A percentile compares a stretch with the other conserved stretches of the same genome.
These are phyloP conservation scores for Ispidina picta DNA, from an alignment of 2,797 vertebrate species.

Conservation along the genomic window DNA sequence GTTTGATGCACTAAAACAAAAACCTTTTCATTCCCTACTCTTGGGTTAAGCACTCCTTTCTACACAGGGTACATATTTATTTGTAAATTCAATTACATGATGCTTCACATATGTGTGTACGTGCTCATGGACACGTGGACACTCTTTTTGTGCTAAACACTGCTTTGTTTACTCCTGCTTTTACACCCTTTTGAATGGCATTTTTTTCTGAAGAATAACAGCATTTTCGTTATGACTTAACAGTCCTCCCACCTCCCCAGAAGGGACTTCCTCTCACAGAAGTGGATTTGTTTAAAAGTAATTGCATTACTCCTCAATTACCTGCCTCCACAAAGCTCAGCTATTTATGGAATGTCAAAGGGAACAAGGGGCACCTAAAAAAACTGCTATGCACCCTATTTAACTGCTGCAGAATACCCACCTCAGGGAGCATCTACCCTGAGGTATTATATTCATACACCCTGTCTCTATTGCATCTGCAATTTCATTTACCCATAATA, in stretches of 20 bases:
- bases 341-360: neutral
- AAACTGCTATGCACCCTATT: neutral
- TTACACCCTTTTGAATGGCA: neutral
- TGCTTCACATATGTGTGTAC: accelerated
- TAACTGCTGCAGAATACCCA: neutral
- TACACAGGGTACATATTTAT: neutral
- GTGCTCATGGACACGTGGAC: accelerated
- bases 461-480: neutral
- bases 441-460: neutral
- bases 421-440: neutral
- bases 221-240: neutral
- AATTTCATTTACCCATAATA: neutral
- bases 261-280: neutral
- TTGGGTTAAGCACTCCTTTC: neutral
- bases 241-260: neutral
- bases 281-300: neutral
- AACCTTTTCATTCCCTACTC: neutral
- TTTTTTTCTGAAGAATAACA: neutral
- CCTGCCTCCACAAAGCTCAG: neutral
- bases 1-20: neutral
- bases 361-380: neutral
- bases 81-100: neutral
- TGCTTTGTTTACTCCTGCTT: neutral
- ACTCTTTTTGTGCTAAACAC: neutral
- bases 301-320: neutral